Conservation (phyloP, 2,797 vertebrate species). For the Aphelocoma californica region DNA sequence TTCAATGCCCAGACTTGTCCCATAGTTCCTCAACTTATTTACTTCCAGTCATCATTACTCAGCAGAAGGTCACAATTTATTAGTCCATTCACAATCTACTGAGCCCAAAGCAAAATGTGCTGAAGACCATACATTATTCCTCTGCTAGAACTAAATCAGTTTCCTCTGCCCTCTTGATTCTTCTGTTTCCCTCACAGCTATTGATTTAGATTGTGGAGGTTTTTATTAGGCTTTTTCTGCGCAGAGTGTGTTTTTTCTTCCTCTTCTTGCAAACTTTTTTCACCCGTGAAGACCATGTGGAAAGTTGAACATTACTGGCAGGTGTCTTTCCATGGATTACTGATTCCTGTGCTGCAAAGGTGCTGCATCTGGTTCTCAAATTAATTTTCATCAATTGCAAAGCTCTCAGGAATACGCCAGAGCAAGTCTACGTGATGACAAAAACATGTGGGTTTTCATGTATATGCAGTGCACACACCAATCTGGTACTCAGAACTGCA, state of each 20-base stretch:
- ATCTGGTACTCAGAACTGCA: conserved; percentile 10
- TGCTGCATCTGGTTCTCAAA: conserved; percentile 67
- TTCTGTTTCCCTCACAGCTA: not conserved
- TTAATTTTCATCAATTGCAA: conserved; percentile 73
- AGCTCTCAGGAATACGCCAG: conserved; percentile 27
- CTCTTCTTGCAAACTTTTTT: conserved; percentile 70
- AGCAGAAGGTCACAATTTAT: conserved; percentile 12
- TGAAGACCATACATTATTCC: not conserved
- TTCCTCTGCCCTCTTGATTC: not conserved
- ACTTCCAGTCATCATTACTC: conserved; percentile 43
- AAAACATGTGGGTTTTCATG: not conserved
- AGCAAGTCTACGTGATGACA: conserved; percentile 25
- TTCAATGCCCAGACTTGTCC: conserved; percentile 53
- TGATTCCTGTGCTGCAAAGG: conserved; percentile 35
- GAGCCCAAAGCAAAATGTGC: conserved; percentile 25
- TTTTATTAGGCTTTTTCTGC: conserved; percentile 33
- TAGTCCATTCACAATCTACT: conserved; percentile 45
- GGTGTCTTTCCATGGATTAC: conserved; percentile 52
- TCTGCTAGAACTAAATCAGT: not conserved
- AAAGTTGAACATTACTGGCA: conserved; percentile 54
- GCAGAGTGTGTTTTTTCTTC: conserved; percentile 50
- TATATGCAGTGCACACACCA: not conserved
- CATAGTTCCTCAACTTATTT: conserved; percentile 51
- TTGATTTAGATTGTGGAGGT: conserved; percentile 51
- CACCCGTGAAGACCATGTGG: conserved; percentile 60